Evolutionary conservation across 2,113 vertebrate genomes (phyloP), one percentile per base, ranked within the genome.

Genomic region (Menidia beryllina): DNA sequence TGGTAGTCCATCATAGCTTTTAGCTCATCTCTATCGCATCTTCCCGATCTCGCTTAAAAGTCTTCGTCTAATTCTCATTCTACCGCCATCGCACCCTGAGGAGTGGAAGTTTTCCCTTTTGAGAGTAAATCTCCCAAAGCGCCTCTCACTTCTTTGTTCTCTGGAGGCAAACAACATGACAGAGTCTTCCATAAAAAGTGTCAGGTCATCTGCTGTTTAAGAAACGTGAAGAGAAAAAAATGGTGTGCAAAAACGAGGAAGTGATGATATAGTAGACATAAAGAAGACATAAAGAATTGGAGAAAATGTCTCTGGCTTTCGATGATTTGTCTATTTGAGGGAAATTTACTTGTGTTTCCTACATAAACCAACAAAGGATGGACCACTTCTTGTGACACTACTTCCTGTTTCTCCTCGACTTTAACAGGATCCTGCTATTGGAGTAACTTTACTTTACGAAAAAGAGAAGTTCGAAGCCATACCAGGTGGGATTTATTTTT

Each of bases 51-150:
- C 30, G 7, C 10, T 34, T 34, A 53, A 30, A 26, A 6, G 21
- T 63, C 20, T 34, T 23, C 8, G 43, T n/a, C 27, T 39, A 62
- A 63, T n/a, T 20, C 23, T 62, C 49, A 5, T 25, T 70, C 41
- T 57, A 20, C 41, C 59, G 72, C 15, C 24, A 54, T 58, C 23
- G 12, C 11, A 50, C 30, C 51, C 45, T 27, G 53, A 68, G 43
- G 68, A 55, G 21, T 23, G 39, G 36, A 82, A 64, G 34, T 49
- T 60, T 70, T 57, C 38, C 47, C 49, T 82, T 68, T 81, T 56
- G 55, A 81, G 83, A 89, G 79, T 55, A 83, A 77, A 79, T 62
- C 68, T 76, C 76, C 83, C 76, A 30, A 39, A 74, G 62, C 76
- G 63, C 48, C 67, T 43, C 71, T 84, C 68, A 53, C 11, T 70